These are phyloP conservation scores for Drosophila ohnishii DNA, from an alignment of 1,140 invertebrate genomes.

Conservation along the genomic window DNA sequence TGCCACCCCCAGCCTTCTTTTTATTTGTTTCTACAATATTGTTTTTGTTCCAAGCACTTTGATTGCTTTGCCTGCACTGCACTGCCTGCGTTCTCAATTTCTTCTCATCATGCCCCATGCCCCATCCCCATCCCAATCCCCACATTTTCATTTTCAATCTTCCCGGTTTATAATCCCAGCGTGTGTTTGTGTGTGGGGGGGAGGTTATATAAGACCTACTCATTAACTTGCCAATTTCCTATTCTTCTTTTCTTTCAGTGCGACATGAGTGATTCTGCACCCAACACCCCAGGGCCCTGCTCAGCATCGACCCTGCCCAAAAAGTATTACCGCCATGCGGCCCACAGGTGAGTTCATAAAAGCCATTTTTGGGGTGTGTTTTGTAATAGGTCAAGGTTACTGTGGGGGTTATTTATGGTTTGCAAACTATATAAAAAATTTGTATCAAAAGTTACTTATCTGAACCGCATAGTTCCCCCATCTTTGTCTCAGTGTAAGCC, in stretches of 20 bases:
- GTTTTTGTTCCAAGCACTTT: slow-evolving; percentile 33
- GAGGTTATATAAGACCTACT: slow-evolving; percentile 6
- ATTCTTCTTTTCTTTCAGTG: slow-evolving; percentile 42
- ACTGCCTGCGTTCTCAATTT: slow-evolving; percentile 23
- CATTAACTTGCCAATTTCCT: slow-evolving; percentile 9
- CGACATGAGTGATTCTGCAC: slow-evolving; percentile 73
- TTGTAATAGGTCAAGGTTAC: not conserved
- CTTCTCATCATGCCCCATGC: not conserved
- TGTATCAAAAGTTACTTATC: not conserved
- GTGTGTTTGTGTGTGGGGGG: slow-evolving; percentile 7
- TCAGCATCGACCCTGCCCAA: slow-evolving; percentile 56
- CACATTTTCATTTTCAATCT: slow-evolving; percentile 13
- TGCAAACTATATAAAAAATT: not conserved
- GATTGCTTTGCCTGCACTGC: slow-evolving; percentile 31
- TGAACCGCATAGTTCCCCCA: not conserved
- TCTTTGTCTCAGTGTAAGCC: not conserved
- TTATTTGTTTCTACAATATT: slow-evolving; percentile 13
- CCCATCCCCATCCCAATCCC: too few species aligned
- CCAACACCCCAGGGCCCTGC: slow-evolving; percentile 60
- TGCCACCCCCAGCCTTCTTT: not conserved
- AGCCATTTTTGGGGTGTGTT: too few species aligned
- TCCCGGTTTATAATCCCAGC: slow-evolving; percentile 2
- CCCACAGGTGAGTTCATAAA: slow-evolving; percentile 61
- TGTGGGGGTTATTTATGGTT: not conserved
- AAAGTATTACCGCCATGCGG: slow-evolving; percentile 72